phyloP scores from a whole-genome alignment of 2,797 vertebrate genomes.

The Peromyscus melanophrys region DNA sequence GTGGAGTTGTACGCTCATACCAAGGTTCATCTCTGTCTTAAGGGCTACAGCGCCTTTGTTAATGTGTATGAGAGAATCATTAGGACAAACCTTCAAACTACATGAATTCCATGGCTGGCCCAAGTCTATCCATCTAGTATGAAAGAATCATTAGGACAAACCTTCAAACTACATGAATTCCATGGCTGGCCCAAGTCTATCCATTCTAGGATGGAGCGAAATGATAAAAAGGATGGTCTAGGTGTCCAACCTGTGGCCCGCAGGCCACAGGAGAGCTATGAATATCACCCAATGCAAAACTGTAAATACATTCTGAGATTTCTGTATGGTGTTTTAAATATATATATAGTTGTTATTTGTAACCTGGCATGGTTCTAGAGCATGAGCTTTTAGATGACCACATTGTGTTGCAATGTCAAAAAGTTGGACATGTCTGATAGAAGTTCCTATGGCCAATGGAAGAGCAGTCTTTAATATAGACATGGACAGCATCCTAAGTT shows the following conservation, averaged over 20 bases:
- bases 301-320: neutral
- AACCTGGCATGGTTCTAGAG: neutral
- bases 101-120: neutral
- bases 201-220: neutral
- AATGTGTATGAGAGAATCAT: neutral
- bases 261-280: neutral
- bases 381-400: neutral
- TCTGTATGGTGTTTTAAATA: neutral
- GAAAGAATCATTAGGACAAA: neutral
- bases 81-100: neutral
- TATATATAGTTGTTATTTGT: neutral
- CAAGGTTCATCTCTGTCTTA: neutral
- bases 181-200: neutral
- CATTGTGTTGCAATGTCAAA: neutral
- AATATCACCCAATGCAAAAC: too few species aligned
- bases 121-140: too few species aligned
- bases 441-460: neutral
- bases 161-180: neutral
- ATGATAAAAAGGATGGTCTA: neutral
- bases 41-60: neutral
- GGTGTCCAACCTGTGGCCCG: neutral
- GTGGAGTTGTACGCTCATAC: too few species aligned
- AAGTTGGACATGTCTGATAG: neutral
- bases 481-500: neutral
- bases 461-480: neutral